phyloP scores from a whole-genome alignment of 1,140 invertebrate species.

The Fopius arisanus region DNA sequence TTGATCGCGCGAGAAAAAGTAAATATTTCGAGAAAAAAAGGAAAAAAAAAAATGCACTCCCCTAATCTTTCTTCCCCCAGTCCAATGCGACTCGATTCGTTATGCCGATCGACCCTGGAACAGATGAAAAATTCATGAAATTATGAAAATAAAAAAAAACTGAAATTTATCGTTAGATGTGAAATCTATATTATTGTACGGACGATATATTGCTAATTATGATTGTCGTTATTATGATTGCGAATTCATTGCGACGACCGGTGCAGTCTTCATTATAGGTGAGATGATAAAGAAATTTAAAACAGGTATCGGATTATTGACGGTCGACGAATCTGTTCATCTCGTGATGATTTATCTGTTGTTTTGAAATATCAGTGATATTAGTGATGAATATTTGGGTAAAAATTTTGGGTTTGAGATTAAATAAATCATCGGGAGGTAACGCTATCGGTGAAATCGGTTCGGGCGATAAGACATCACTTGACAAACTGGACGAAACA shows the following conservation, averaged over 20 bases:
- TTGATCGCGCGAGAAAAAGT: conserved; percentile 38
- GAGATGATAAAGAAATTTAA: conserved; percentile 9
- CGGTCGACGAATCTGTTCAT: conserved; percentile 17
- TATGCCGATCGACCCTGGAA: not conserved
- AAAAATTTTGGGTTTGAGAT: too few species aligned
- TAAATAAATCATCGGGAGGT: too few species aligned
- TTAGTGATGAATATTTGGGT: too few species aligned
- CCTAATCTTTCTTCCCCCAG: conserved; percentile 20
- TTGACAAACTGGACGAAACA: not conserved
- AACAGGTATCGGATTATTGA: conserved; percentile 31
- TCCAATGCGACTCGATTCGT: conserved; percentile 4
- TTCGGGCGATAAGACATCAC: not conserved
- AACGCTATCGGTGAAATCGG: too few species aligned
- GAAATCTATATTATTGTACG: conserved; percentile 62
- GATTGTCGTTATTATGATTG: conserved; percentile 61
- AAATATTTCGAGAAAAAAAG: conserved; percentile 32
- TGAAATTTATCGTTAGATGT: conserved; percentile 64
- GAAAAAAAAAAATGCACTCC: conserved; percentile 36
- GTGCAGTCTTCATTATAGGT: conserved; percentile 36
- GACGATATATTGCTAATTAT: conserved; percentile 58
- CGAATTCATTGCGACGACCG: conserved; percentile 54
- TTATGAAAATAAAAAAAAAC: conserved; percentile 2
- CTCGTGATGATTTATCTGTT: not conserved
- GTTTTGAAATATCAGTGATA: not conserved
- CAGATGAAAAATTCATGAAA: conserved; percentile 25